A percentile compares a stretch with the other conserved stretches of the same genome.
phyloP scores from a whole-genome alignment of 2,888 invertebrate genomes.

The Ctena decussata region DNA sequence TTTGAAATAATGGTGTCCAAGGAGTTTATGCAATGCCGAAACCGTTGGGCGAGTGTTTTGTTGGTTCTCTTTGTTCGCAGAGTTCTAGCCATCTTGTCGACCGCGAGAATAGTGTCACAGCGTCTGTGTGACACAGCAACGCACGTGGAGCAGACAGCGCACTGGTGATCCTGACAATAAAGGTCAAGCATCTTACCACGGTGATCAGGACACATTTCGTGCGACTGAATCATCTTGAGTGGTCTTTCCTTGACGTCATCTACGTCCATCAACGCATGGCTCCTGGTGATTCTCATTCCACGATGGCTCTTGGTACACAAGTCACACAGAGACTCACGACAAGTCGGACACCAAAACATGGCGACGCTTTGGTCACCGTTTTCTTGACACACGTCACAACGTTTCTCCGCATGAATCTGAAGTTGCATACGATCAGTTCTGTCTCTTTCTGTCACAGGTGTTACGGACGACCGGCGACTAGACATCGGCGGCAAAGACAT shows the following conservation, averaged over 20 bases:
- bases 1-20: conserved; percentile 51
- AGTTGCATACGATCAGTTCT: conserved; percentile 33
- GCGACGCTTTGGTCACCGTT: conserved; percentile 51
- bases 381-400: conserved; percentile 59
- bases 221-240: conserved; percentile 43
- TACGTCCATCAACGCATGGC: conserved; percentile 60
- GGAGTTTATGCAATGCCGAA: conserved; percentile 47
- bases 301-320: conserved; percentile 64
- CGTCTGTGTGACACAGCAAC: conserved; percentile 53
- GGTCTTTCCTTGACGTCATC: conserved; percentile 53
- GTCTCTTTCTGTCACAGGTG: conserved; percentile 31
- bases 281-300: conserved; percentile 62
- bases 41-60: conserved; percentile 42
- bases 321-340: conserved; percentile 58
- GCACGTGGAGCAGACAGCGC: conserved; percentile 57
- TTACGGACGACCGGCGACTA: conserved; percentile 38
- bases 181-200: conserved; percentile 58
- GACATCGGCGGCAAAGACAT: conserved; percentile 43
- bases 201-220: conserved; percentile 61
- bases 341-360: conserved; percentile 63
- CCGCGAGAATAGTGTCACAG: conserved; percentile 52
- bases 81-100: conserved; percentile 44
- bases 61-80: conserved; percentile 54
- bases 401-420: conserved; percentile 31
- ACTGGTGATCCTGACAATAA: conserved; percentile 62